A percentile compares a stretch with the other conserved stretches of the same genome.
phyloP scores from a whole-genome alignment of 1,140 invertebrate genomes.

The Polyergus mexicanus region DNA sequence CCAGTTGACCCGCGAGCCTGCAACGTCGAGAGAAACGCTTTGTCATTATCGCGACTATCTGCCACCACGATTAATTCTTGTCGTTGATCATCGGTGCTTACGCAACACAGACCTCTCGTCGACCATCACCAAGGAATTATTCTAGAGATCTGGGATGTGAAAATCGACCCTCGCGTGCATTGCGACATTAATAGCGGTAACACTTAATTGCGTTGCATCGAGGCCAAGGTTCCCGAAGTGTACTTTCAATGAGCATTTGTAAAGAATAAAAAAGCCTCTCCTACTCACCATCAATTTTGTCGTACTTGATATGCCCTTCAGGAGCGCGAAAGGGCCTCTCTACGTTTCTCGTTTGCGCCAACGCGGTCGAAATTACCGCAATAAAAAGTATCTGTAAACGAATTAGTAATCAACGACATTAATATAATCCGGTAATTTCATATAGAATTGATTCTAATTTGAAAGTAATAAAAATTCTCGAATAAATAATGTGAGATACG shows the following conservation, averaged over 20 bases:
- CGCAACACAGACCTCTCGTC: constrained; percentile 13
- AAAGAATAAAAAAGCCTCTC: neutral
- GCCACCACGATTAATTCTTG: neutral
- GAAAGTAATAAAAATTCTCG: neutral
- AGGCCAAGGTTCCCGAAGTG: constrained; percentile 11
- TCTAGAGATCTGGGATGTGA: constrained; percentile 29
- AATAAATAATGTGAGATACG: constrained; percentile 2
- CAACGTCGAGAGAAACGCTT: constrained; percentile 28
- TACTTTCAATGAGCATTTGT: neutral
- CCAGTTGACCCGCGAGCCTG: constrained; percentile 80
- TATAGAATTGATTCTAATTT: neutral
- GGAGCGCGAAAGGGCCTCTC: constrained; percentile 72
- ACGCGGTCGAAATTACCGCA: constrained; percentile 67
- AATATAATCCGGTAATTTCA: neutral
- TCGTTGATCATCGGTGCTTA: constrained; percentile 12
- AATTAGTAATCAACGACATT: constrained; percentile 1
- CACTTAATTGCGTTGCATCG: constrained; percentile 1
- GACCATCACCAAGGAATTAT: constrained; percentile 29
- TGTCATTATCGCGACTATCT: neutral
- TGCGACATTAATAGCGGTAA: neutral
- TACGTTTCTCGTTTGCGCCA: constrained; percentile 70
- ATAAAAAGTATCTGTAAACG: constrained; percentile 77
- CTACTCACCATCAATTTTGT: constrained; percentile 79
- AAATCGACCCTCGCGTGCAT: constrained; percentile 20
- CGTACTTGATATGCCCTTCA: constrained; percentile 81